Evolutionary conservation across 2,797 vertebrate genomes (phyloP).

Genomic region (Argyrosomus regius): DNA sequence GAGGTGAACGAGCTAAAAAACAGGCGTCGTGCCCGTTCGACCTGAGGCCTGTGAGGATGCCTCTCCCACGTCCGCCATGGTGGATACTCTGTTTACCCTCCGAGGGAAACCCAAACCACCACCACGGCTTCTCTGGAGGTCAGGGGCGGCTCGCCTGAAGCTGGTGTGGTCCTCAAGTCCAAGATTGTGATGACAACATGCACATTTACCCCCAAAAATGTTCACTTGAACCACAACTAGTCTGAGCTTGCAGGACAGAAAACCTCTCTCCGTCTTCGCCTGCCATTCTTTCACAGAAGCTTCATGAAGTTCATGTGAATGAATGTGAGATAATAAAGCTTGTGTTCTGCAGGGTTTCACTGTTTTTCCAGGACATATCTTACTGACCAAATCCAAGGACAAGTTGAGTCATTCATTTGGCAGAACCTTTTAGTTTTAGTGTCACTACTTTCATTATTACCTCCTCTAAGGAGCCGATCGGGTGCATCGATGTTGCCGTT

Average conservation of each 20-base stretch:
- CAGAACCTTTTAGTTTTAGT: no score
- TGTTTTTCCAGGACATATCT: no score
- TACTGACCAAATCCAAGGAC: no score
- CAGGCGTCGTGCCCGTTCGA: not conserved
- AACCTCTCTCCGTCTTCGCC: not conserved
- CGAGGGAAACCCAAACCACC: slow-evolving; percentile 36
- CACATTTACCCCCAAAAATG: not conserved
- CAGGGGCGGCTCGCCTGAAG: slow-evolving; percentile 17
- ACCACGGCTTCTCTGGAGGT: slow-evolving; percentile 32
- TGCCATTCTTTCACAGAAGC: not conserved
- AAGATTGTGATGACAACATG: not conserved
- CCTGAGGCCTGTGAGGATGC: not conserved
- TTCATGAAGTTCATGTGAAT: not conserved
- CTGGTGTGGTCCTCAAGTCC: not conserved
- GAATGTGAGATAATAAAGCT: no score
- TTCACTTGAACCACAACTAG: not conserved
- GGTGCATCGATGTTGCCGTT: no score
- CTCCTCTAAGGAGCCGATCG: no score
- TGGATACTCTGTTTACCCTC: slow-evolving; percentile 29
- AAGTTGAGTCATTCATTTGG: no score
- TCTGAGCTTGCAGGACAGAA: not conserved
- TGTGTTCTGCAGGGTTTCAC: no score
- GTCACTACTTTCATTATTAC: no score
- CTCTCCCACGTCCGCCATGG: slow-evolving; percentile 8
- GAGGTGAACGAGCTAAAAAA: slow-evolving; percentile 45